These are phyloP conservation scores for Paedocypris sp. DNA, from an alignment of 2,113 vertebrate genomes.

Conservation along the genomic window DNA sequence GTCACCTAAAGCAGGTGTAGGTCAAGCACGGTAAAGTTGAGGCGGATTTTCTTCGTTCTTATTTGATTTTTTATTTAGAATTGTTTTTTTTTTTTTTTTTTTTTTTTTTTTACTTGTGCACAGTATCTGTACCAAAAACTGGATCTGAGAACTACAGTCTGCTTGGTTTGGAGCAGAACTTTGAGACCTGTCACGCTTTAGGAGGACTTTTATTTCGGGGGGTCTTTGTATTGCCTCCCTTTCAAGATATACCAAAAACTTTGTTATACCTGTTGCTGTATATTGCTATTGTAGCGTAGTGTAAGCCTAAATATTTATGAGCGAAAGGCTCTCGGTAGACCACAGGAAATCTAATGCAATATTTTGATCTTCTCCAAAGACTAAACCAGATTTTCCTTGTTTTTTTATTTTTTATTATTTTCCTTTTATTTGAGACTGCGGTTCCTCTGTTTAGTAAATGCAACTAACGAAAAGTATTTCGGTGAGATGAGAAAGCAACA, in stretches of 20 bases:
- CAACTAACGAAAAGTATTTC: constrained; percentile 58
- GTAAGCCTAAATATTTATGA: constrained; percentile 68
- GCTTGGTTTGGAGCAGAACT: constrained; percentile 60
- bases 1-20: constrained; percentile 2
- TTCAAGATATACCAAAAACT: constrained; percentile 75
- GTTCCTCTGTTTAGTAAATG: constrained; percentile 52
- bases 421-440: constrained; percentile 37
- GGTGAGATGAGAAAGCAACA: constrained; percentile 22
- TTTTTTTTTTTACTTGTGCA: constrained; percentile 61
- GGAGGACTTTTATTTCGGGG: constrained; percentile 42
- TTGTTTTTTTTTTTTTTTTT: constrained; percentile 12
- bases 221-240: constrained; percentile 49
- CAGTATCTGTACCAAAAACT: constrained; percentile 78
- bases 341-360: constrained; percentile 67
- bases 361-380: constrained; percentile 73
- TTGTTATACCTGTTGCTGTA: constrained; percentile 64
- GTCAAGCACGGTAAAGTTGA: neutral
- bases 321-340: constrained; percentile 58
- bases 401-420: constrained; percentile 29
- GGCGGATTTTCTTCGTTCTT: constrained; percentile 16
- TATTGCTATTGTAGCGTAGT: constrained; percentile 65
- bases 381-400: constrained; percentile 35
- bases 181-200: constrained; percentile 27
- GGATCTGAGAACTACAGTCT: constrained; percentile 72
- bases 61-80: constrained; percentile 9